Conservation (phyloP, 2,888 invertebrate species). For the Cerastoderma edule region DNA sequence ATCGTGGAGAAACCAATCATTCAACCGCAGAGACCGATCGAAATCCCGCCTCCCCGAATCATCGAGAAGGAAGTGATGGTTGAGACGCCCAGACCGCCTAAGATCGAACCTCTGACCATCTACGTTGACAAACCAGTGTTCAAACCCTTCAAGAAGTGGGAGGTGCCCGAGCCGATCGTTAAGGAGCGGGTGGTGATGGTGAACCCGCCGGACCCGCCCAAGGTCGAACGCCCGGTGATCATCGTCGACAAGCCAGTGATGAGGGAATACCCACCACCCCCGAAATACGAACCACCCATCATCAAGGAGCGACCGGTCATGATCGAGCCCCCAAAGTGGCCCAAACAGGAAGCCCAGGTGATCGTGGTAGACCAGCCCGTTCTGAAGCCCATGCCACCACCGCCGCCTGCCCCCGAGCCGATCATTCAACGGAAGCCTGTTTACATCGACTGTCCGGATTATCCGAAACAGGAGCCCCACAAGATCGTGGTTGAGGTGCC, state of each 20-base stretch:
- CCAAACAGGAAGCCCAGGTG: constrained; percentile 35
- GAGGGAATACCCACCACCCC: constrained; percentile 16
- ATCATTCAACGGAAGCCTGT: constrained; percentile 38
- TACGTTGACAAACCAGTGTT: constrained; percentile 53
- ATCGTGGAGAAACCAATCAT: constrained; percentile 52
- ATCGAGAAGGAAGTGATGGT: constrained; percentile 48
- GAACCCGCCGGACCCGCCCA: constrained; percentile 41
- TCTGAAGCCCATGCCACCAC: constrained; percentile 24
- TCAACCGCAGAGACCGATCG: neutral
- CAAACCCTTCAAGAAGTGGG: constrained; percentile 38
- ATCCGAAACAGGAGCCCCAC: constrained; percentile 39
- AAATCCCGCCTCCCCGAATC: constrained; percentile 43
- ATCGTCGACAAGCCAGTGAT: constrained; percentile 48
- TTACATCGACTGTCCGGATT: constrained; percentile 38
- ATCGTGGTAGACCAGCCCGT: constrained; percentile 51
- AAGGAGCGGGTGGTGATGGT: constrained; percentile 36
- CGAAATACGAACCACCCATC: constrained; percentile 1
- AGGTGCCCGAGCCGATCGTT: constrained; percentile 37
- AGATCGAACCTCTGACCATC: constrained; percentile 44
- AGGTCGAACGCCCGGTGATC: constrained; percentile 39
- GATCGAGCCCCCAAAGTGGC: constrained; percentile 44
- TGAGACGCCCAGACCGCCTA: constrained; percentile 40
- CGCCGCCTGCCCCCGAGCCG: constrained; percentile 39
- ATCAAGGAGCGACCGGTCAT: constrained; percentile 36
- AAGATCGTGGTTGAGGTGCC: constrained; percentile 49